Conservation (phyloP, 2,797 vertebrate genomes). For the Danio choprae region DNA sequence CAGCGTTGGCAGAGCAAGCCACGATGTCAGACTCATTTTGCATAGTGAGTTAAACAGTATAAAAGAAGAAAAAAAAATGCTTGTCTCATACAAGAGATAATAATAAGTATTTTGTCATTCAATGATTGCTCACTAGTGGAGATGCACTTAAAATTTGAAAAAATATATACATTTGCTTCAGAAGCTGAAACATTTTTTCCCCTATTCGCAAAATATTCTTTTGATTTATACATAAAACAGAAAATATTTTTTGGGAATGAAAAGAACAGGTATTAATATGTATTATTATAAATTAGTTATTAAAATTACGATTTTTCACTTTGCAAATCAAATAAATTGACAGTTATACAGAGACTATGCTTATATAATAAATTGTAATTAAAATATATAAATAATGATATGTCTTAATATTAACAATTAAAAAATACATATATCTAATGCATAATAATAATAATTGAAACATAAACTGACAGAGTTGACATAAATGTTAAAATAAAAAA, state of each 20-base stretch:
- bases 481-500: too few relatives aligned
- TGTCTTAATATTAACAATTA: too few relatives aligned
- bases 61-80: too few relatives aligned
- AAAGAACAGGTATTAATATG: not conserved
- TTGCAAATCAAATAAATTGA: too few relatives aligned
- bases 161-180: not conserved
- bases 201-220: not conserved
- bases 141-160: not conserved
- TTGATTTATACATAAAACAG: not conserved
- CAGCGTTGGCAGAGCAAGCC: constrained; percentile 75
- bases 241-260: not conserved
- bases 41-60: constrained; percentile 70
- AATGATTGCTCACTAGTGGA: not conserved
- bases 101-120: not conserved
- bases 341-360: too few relatives aligned
- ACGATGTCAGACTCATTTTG: constrained; percentile 77
- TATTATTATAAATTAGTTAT: not conserved
- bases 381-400: too few relatives aligned
- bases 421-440: too few relatives aligned
- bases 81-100: too few relatives aligned
- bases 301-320: too few relatives aligned
- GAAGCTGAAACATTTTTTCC: not conserved
- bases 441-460: too few relatives aligned
- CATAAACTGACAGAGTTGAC: too few relatives aligned
- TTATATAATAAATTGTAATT: too few relatives aligned